phyloP scores from a whole-genome alignment of 1,140 invertebrate species.

The Bemisia tabaci region DNA sequence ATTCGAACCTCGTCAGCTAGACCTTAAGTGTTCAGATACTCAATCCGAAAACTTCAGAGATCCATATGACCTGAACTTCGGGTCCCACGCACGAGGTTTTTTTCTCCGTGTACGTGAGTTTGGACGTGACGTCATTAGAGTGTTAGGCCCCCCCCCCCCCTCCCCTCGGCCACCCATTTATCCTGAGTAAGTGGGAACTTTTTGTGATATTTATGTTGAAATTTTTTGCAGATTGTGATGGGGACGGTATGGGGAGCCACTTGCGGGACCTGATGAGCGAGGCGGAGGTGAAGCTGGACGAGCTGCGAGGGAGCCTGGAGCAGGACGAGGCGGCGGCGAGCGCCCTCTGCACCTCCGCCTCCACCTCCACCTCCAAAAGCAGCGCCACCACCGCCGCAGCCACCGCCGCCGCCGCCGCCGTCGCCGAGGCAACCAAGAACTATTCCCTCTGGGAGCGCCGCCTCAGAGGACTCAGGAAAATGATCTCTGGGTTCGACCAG shows the following conservation, averaged over 20 bases:
- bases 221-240: too few species aligned
- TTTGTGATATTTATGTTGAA: not conserved
- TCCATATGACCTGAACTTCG: too few species aligned
- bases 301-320: constrained; percentile 40
- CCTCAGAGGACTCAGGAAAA: constrained; percentile 60
- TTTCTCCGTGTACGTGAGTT: too few species aligned
- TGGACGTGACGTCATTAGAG: too few species aligned
- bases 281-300: constrained; percentile 59
- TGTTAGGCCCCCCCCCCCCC: too few species aligned
- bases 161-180: constrained; percentile 1
- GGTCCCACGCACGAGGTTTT: too few species aligned
- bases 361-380: too few species aligned
- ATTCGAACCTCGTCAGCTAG: too few species aligned
- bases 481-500: constrained; percentile 51
- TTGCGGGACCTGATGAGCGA: constrained; percentile 61
- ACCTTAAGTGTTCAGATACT: too few species aligned
- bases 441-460: constrained; percentile 74
- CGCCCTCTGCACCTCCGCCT: constrained; percentile 12
- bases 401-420: constrained; percentile 46
- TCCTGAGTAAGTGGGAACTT: not conserved
- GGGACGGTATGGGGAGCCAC: constrained; percentile 42
- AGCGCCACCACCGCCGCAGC: constrained; percentile 43
- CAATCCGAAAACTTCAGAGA: too few species aligned
- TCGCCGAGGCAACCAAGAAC: constrained; percentile 43
- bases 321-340: constrained; percentile 27